phyloP scores from a whole-genome alignment of 1,140 invertebrate genomes.

The Anoplophora glabripennis region DNA sequence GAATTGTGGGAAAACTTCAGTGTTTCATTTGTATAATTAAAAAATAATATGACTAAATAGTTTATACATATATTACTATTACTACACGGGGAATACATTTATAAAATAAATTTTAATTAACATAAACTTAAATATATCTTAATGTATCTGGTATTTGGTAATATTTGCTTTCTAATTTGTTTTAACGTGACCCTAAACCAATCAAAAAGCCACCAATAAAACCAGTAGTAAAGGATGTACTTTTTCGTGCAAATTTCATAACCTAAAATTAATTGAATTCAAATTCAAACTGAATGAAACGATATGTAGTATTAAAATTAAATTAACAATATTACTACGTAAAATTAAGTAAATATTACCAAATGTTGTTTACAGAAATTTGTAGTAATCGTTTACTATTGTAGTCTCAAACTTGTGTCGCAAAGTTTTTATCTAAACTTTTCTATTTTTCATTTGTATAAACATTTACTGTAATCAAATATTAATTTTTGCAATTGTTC shows the following conservation, averaged over 20 bases:
- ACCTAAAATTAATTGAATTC: constrained; percentile 62
- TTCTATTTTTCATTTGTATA: not conserved
- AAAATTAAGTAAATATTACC: not conserved
- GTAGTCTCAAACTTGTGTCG: not conserved
- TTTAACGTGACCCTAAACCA: constrained; percentile 30
- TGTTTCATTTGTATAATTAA: too few species aligned
- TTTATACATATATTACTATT: too few species aligned
- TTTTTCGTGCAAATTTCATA: constrained; percentile 67
- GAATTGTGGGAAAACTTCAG: too few species aligned
- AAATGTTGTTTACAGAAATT: not conserved
- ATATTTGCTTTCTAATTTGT: constrained; percentile 10
- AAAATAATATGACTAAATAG: too few species aligned
- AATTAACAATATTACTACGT: not conserved
- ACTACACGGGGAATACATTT: too few species aligned
- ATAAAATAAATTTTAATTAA: too few species aligned
- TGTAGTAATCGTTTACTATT: too few species aligned
- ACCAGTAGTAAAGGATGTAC: constrained; percentile 74
- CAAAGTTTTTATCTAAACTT: too few species aligned
- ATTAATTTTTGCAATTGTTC: too few species aligned
- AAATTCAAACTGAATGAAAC: constrained; percentile 9
- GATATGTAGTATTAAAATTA: not conserved
- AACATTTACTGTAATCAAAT: too few species aligned
- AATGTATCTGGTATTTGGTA: not conserved
- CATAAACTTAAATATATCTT: too few species aligned
- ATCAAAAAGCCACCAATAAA: constrained; percentile 85